Evolutionary conservation across 2,113 vertebrate species (phyloP).

Genomic region (Petaurus breviceps): DNA sequence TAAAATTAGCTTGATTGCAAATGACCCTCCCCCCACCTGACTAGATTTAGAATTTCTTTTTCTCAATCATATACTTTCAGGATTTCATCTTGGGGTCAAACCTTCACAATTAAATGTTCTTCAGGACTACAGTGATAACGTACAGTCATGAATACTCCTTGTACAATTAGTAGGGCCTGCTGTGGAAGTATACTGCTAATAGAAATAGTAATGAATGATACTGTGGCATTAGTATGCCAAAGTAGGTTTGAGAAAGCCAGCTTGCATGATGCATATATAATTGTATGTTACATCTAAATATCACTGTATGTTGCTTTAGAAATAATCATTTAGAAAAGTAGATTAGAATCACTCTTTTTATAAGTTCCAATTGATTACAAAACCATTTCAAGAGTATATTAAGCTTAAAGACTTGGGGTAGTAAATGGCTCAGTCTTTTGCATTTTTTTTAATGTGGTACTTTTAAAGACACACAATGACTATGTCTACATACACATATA

Average conservation of each 20-base stretch:
- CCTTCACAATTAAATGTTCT: slow-evolving; percentile 70
- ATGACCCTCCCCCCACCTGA: slow-evolving; percentile 48
- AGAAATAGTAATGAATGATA: slow-evolving; percentile 64
- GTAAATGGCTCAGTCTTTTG: slow-evolving; percentile 3
- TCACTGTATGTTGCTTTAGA: slow-evolving; percentile 53
- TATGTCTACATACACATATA: slow-evolving; percentile 49
- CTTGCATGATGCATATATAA: slow-evolving; percentile 63
- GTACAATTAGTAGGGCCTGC: slow-evolving; percentile 75
- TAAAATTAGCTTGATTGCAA: slow-evolving; percentile 66
- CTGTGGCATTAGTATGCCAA: slow-evolving; percentile 57
- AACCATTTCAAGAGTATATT: background rate
- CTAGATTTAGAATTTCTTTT: slow-evolving; percentile 55
- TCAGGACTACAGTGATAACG: slow-evolving; percentile 56
- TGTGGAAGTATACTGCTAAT: slow-evolving; percentile 72
- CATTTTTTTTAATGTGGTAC: slow-evolving; percentile 58
- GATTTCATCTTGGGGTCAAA: slow-evolving; percentile 68
- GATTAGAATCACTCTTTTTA: background rate
- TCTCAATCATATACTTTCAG: slow-evolving; percentile 49
- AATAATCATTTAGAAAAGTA: slow-evolving; percentile 70
- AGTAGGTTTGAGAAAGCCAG: slow-evolving; percentile 36
- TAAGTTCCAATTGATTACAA: slow-evolving; percentile 62
- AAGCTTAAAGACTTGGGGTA: slow-evolving; percentile 30
- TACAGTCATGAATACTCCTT: slow-evolving; percentile 59
- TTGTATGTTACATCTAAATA: slow-evolving; percentile 59
- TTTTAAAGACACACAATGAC: slow-evolving; percentile 65